A percentile compares a stretch with the other conserved stretches of the same genome.
These are phyloP conservation scores for Lonchura striata DNA, from an alignment of 2,113 vertebrate genomes.

Conservation along the genomic window DNA sequence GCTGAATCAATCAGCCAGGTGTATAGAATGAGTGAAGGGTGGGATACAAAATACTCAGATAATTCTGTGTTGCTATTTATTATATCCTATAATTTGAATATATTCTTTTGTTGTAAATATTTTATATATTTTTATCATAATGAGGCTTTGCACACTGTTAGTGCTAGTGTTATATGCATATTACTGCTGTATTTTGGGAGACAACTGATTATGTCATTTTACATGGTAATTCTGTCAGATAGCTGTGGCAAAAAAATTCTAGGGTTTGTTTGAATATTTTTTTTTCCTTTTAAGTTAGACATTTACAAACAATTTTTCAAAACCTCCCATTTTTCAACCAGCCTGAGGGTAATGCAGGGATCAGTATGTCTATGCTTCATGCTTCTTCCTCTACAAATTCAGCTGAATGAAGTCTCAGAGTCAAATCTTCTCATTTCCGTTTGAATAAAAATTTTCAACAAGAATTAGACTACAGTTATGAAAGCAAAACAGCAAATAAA, in stretches of 20 bases:
- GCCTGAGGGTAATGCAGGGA: slow-evolving; percentile 2
- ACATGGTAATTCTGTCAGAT: background rate
- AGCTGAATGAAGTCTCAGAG: background rate
- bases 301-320: slow-evolving; percentile 36
- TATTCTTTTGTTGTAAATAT: background rate
- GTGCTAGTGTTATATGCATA: background rate
- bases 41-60: background rate
- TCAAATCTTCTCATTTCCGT: background rate
- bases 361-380: background rate
- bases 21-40: background rate
- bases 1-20: background rate
- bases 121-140: background rate
- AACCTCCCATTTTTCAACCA: slow-evolving; percentile 3
- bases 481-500: background rate
- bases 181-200: background rate
- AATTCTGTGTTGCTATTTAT: background rate
- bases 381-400: background rate
- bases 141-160: background rate
- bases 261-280: background rate
- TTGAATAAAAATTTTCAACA: background rate
- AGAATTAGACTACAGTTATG: background rate
- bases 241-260: slow-evolving; percentile 31
- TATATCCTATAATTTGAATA: background rate
- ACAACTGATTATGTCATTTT: background rate
- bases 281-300: slow-evolving; percentile 30